Evolutionary conservation across 2,113 vertebrate genomes (phyloP).

Genomic region (Ctenodactylus gundi): DNA sequence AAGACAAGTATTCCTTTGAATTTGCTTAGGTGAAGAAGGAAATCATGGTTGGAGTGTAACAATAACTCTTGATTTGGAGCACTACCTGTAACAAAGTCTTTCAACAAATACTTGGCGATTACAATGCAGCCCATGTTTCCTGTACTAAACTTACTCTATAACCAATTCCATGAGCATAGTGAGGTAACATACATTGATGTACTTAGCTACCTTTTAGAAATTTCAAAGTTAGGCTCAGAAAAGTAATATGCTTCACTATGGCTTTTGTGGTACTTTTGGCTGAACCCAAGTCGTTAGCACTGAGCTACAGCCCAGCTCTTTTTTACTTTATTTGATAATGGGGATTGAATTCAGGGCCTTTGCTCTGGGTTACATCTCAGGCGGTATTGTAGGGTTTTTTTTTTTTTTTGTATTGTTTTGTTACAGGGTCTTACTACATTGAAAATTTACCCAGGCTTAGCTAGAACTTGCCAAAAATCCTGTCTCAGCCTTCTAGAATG

Average conservation of each 20-base stretch:
- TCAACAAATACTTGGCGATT: background rate
- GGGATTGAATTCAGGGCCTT: background rate
- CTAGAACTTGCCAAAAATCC: background rate
- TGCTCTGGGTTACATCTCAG: background rate
- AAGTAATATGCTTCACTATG: background rate
- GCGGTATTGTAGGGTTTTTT: background rate
- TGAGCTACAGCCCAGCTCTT: background rate
- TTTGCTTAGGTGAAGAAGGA: background rate
- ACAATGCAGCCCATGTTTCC: background rate
- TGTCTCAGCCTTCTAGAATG: background rate
- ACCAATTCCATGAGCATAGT: background rate
- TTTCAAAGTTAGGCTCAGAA: background rate
- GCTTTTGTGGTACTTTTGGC: background rate
- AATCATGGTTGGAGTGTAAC: background rate
- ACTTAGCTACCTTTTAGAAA: background rate
- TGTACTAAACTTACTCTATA: slow-evolving; percentile 2
- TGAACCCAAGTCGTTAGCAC: background rate
- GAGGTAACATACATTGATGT: background rate
- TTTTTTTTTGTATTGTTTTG: too few species aligned
- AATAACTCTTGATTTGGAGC: background rate
- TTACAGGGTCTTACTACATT: background rate
- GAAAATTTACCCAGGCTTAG: background rate
- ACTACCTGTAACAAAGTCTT: slow-evolving; percentile 15
- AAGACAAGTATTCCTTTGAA: background rate
- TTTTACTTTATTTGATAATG: too few species aligned